Base-by-base conservation (phyloP, 2,113 vertebrate species). In the Daphoenositta chrysoptera region DNA sequence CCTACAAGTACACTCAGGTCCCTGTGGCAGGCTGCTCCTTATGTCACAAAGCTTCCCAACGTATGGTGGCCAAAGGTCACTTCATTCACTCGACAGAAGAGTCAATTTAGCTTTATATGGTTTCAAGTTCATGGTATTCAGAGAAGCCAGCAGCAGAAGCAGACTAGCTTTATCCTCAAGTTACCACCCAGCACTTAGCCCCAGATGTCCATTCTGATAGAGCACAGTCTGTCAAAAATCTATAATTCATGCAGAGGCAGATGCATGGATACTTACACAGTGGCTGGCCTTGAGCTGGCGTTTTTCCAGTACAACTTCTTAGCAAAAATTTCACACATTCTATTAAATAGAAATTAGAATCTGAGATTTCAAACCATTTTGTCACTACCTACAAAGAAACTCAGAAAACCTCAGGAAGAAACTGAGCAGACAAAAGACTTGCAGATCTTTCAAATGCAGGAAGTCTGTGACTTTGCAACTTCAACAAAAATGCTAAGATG, bases 41-140 rank as follows among this genome's bases (percentile, higher is more conserved):
- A 39, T 61, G 56, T 76, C 45, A 83, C 33, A 79, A 54, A 85
- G 73, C 70, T 51, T 87, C 54, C 58, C 75, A 89, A 7, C 0
- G 2, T 6, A 66, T 11, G 22, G 54, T n/a, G 54, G 70, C 71
- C 78, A 94, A 90, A 96, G 93, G 87, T 80, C 68, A 11, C 35
- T 33, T 28, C 54, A 27, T 31, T 88, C 83, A 83, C 68, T 83
- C 35, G 6, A 13, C 27, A 69, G 18, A 58, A 81, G 50, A 80
- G 54, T 65, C 96, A 58, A 13, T 83, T 95, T 39, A 80, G 64
- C 82, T 88, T 47, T 23, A 20, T 9, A 30, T 3, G 79, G 84
- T 93, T 96, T 96, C 92, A 81, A 33, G 73, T 91, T 93, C 75
- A 76, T 58, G 30, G 22, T 88, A 37, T 79, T 90, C 76, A 95